These are phyloP conservation scores for Acronicta aceris DNA, from an alignment of 2,888 invertebrate species.

Conservation along the genomic window DNA sequence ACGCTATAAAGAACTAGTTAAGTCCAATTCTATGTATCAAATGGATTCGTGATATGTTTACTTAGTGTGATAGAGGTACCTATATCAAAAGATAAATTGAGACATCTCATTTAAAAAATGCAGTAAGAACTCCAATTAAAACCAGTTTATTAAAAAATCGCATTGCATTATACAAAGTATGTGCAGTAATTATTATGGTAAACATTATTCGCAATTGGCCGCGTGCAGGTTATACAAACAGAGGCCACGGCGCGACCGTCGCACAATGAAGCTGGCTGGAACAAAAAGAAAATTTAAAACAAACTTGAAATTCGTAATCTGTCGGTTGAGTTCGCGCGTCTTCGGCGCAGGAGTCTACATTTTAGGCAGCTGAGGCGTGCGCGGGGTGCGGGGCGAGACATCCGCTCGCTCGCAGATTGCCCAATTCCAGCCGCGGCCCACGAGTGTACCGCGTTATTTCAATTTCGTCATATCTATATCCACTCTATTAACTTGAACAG, in stretches of 20 bases:
- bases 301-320: slow-evolving; percentile 66
- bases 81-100: slow-evolving; percentile 9
- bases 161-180: slow-evolving; percentile 39
- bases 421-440: slow-evolving; percentile 75
- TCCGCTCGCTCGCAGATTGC: slow-evolving; percentile 82
- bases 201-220: slow-evolving; percentile 63
- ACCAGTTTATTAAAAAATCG: slow-evolving; percentile 47
- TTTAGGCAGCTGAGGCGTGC: slow-evolving; percentile 65
- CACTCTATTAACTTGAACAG: slow-evolving; percentile 76
- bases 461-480: slow-evolving; percentile 76
- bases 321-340: slow-evolving; percentile 71
- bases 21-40: neutral
- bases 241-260: slow-evolving; percentile 24
- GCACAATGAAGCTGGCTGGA: slow-evolving; percentile 60
- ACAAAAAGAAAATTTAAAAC: slow-evolving; percentile 69
- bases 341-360: slow-evolving; percentile 73
- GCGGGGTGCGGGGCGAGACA: slow-evolving; percentile 62
- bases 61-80: slow-evolving; percentile 27
- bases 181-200: slow-evolving; percentile 28
- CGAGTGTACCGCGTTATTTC: slow-evolving; percentile 72
- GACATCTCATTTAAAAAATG: slow-evolving; percentile 20
- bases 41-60: slow-evolving; percentile 9
- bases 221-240: slow-evolving; percentile 42
- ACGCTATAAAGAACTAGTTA: slow-evolving; percentile 9
- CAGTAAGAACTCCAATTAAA: slow-evolving; percentile 28